phyloP scores from a whole-genome alignment of 2,888 invertebrate genomes.

The Hypercompe scribonia region DNA sequence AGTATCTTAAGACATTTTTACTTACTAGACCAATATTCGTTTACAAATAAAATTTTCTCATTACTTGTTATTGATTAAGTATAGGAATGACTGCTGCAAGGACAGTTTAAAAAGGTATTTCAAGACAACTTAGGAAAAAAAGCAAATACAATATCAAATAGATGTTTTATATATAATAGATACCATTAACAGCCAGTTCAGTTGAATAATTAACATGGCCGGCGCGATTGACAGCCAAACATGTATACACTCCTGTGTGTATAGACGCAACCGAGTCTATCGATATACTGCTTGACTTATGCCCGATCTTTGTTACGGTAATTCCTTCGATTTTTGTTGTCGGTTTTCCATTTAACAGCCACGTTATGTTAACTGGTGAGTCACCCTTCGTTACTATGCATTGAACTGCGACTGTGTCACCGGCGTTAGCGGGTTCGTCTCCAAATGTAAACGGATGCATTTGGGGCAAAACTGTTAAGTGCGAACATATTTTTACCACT shows the following conservation, averaged over 20 bases:
- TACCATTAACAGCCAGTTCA: conserved; percentile 91
- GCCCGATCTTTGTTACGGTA: conserved; percentile 86
- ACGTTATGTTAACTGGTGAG: conserved; percentile 91
- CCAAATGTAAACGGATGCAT: conserved; percentile 92
- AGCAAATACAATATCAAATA: conserved; percentile 31
- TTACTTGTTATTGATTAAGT: not conserved
- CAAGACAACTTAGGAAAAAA: conserved; percentile 23
- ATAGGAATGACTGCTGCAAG: not conserved
- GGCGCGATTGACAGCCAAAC: conserved; percentile 89
- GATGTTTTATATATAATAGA: conserved; percentile 29
- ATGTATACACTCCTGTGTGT: conserved; percentile 92
- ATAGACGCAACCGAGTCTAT: conserved; percentile 91
- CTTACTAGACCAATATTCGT: not conserved
- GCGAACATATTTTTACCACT: not conserved
- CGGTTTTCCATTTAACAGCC: conserved; percentile 90
- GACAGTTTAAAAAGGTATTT: conserved; percentile 17
- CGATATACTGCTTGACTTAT: conserved; percentile 89
- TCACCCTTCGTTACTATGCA: conserved; percentile 94
- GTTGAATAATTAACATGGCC: conserved; percentile 89
- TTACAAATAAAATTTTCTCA: not conserved
- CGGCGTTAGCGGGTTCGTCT: conserved; percentile 91
- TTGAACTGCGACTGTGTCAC: conserved; percentile 91
- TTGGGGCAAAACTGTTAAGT: conserved; percentile 89
- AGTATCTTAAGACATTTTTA: not conserved
- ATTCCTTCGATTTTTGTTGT: conserved; percentile 85